A percentile compares a stretch with the other conserved stretches of the same genome.
phyloP scores from a whole-genome alignment of 1,140 invertebrate genomes.

The Episyrphus balteatus region DNA sequence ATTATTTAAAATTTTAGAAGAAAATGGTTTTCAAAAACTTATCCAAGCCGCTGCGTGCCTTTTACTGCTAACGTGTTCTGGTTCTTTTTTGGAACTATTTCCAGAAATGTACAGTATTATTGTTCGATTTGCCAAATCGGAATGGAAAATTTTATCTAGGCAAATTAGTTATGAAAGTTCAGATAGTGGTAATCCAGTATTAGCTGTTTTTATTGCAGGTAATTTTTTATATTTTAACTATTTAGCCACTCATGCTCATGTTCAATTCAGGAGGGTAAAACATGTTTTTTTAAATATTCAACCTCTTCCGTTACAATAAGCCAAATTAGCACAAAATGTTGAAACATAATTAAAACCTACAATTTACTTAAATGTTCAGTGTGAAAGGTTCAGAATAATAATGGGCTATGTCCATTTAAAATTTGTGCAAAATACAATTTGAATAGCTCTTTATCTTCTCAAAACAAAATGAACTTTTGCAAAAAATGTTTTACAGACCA shows the following conservation, averaged over 20 bases:
- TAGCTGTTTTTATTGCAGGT: conserved; percentile 55
- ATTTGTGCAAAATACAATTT: no score
- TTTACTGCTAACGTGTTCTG: conserved; percentile 45
- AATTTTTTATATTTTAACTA: conserved; percentile 5
- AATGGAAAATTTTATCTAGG: conserved; percentile 51
- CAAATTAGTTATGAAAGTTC: conserved; percentile 52
- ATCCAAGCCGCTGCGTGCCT: conserved; percentile 48
- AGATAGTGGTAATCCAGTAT: conserved; percentile 51
- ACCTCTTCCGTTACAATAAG: no score
- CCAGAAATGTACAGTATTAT: conserved; percentile 47
- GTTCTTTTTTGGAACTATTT: conserved; percentile 49
- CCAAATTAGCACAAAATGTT: no score
- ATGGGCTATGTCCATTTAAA: no score
- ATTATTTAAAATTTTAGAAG: conserved; percentile 48
- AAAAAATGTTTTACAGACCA: no score
- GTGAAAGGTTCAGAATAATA: no score
- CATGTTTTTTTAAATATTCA: no score
- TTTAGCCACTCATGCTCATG: no score
- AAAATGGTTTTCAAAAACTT: conserved; percentile 47
- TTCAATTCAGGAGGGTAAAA: not conserved
- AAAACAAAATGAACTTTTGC: no score
- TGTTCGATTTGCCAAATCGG: conserved; percentile 46
- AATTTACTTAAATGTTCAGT: no score
- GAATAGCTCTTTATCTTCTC: no score
- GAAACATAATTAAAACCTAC: no score